phyloP scores from a whole-genome alignment of 2,888 invertebrate species.

The Drosophila merina region DNA sequence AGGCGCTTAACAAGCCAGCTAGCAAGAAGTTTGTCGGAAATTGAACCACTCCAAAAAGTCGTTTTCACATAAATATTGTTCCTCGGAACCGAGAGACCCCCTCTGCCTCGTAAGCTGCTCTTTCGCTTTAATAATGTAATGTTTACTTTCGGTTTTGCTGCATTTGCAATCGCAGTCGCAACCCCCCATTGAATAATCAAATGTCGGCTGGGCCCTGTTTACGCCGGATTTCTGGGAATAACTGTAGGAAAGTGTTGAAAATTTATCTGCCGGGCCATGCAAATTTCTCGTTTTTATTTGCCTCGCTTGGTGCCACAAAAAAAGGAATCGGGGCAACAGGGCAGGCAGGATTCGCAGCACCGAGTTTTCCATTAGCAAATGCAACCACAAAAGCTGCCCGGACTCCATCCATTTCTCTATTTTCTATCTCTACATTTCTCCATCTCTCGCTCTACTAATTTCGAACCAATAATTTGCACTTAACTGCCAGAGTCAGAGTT shows the following conservation, averaged over 20 bases:
- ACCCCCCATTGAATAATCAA: constrained; percentile 25
- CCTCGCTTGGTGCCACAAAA: constrained; percentile 4
- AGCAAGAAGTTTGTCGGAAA: constrained; percentile 37
- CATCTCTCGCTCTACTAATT: constrained; percentile 57
- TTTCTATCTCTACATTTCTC: constrained; percentile 2
- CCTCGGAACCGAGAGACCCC: constrained; percentile 12
- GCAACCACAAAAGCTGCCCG: constrained; percentile 62
- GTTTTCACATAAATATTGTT: constrained; percentile 56
- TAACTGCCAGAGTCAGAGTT: constrained; percentile 55
- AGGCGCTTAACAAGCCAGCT: constrained; percentile 70
- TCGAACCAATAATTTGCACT: constrained; percentile 68
- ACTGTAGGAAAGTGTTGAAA: constrained; percentile 31
- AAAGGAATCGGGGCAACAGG: not conserved
- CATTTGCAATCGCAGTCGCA: constrained; percentile 17
- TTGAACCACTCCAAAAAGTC: constrained; percentile 37
- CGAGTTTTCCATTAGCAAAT: constrained; percentile 69
- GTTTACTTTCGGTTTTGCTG: constrained; percentile 39
- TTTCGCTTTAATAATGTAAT: constrained; percentile 39
- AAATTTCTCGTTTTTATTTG: constrained; percentile 25
- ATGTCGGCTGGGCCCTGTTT: constrained; percentile 26
- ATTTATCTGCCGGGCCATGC: constrained; percentile 36
- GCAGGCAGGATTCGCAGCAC: constrained; percentile 5
- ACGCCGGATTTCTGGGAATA: constrained; percentile 28
- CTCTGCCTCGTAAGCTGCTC: constrained; percentile 2
- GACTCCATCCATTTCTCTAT: constrained; percentile 8